phyloP scores from a whole-genome alignment of 2,888 invertebrate species.

The Acronicta psi region DNA sequence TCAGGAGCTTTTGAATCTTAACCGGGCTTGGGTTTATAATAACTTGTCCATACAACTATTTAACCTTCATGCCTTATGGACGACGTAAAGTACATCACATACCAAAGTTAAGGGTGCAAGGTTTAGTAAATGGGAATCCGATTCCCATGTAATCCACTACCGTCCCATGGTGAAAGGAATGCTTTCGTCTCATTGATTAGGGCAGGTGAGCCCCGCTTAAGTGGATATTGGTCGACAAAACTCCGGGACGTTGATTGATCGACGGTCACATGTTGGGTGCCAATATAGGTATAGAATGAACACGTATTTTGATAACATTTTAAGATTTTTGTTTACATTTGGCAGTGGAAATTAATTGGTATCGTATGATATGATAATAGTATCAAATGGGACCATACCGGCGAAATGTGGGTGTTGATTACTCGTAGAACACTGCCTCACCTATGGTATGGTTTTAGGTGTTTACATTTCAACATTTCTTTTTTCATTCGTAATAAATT shows the following conservation, averaged over 20 bases:
- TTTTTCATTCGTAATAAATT: too few species aligned
- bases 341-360: too few species aligned
- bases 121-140: constrained; percentile 9
- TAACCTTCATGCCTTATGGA: too few species aligned
- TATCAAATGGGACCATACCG: too few species aligned
- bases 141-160: constrained; percentile 37
- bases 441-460: too few species aligned
- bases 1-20: too few species aligned
- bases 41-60: too few species aligned
- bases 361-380: too few species aligned
- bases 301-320: neutral
- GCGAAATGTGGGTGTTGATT: too few species aligned
- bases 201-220: constrained; percentile 70
- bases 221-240: constrained; percentile 76
- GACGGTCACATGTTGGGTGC: constrained; percentile 62
- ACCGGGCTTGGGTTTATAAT: too few species aligned
- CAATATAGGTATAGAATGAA: constrained; percentile 45
- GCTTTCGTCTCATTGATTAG: constrained; percentile 65
- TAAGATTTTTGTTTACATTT: neutral
- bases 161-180: constrained; percentile 52
- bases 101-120: constrained; percentile 4
- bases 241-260: constrained; percentile 76
- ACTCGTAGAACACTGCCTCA: too few species aligned
- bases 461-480: too few species aligned
- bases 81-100: neutral